Conservation (phyloP, 2,888 invertebrate genomes). For the Crematogaster levior region DNA sequence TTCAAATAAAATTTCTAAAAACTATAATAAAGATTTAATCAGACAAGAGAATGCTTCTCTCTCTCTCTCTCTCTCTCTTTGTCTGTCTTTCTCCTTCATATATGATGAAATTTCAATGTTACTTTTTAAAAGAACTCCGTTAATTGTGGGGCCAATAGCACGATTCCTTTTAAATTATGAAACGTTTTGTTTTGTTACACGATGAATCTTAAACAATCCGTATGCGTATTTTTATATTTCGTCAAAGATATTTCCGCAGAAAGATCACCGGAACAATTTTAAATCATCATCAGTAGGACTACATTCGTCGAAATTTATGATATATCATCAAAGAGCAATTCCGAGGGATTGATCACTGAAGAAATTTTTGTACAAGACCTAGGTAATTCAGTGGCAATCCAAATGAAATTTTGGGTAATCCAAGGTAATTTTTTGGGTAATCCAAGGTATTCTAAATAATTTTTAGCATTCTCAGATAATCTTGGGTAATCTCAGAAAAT, state of each 20-base stretch:
- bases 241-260: background rate
- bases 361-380: no score
- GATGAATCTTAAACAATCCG: background rate
- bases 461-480: no score
- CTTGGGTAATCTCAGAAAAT: no score
- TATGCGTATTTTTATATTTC: background rate
- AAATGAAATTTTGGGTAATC: no score
- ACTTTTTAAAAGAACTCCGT: background rate
- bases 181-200: background rate
- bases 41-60: no score
- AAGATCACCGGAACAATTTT: background rate
- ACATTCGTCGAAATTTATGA: constrained; percentile 19
- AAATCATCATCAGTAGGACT: background rate
- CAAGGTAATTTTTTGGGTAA: no score
- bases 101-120: background rate
- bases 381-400: no score
- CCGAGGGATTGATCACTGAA: no score
- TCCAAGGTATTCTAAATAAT: no score
- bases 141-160: background rate
- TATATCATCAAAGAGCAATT: constrained; percentile 46
- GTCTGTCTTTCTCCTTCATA: no score
- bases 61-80: no score
- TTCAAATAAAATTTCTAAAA: background rate
- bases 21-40: background rate
- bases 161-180: background rate